Conservation (phyloP, 2,888 invertebrate species). For the Athalia cordata region DNA sequence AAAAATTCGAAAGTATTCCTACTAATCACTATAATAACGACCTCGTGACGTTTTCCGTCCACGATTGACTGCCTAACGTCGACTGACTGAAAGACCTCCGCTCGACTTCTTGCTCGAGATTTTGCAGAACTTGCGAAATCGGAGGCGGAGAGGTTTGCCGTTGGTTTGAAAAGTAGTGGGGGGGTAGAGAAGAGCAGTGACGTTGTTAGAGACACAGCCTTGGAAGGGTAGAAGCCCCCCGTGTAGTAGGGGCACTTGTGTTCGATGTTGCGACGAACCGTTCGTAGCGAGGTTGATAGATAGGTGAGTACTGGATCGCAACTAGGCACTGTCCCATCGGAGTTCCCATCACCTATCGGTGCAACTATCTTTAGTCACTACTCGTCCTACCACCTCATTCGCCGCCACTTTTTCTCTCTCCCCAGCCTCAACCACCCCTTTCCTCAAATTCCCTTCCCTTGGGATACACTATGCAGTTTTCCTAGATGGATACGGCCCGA, state of each 20-base stretch:
- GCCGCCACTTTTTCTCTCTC: slow-evolving; percentile 46
- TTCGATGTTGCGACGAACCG: slow-evolving; percentile 55
- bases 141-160: slow-evolving; percentile 47
- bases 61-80: slow-evolving; percentile 47
- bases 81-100: slow-evolving; percentile 56
- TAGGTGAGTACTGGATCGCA: slow-evolving; percentile 12
- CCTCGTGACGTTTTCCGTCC: slow-evolving; percentile 42
- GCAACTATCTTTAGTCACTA: slow-evolving; percentile 52
- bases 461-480: not conserved
- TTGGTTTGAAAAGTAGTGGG: slow-evolving; percentile 38
- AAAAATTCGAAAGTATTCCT: slow-evolving; percentile 17
- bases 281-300: not conserved
- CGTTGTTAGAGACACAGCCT: slow-evolving; percentile 53
- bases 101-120: slow-evolving; percentile 64
- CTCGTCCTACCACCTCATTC: slow-evolving; percentile 47
- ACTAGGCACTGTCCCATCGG: slow-evolving; percentile 61
- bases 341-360: slow-evolving; percentile 56
- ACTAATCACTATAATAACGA: not conserved
- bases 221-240: slow-evolving; percentile 54
- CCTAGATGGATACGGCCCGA: not conserved
- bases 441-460: slow-evolving; percentile 1
- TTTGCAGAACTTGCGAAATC: slow-evolving; percentile 71
- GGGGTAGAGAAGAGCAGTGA: slow-evolving; percentile 47
- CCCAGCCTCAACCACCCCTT: slow-evolving; percentile 8
- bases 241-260: slow-evolving; percentile 47